Evolutionary conservation across 1,140 invertebrate genomes (phyloP), one percentile per base, ranked within the genome.

Genomic region (Cyphomyrmex costatus): DNA sequence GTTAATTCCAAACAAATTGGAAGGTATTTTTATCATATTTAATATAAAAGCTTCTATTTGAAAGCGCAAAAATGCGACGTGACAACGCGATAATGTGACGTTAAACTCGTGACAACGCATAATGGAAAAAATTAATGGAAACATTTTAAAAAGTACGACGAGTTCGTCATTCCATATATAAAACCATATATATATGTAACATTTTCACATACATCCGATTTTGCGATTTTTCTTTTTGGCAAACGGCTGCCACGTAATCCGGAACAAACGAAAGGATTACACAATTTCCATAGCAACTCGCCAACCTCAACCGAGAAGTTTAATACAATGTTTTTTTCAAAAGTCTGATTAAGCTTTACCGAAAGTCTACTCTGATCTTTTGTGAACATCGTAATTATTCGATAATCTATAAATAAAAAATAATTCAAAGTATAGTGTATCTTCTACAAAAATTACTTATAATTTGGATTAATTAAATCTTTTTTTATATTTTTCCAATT

Each of bases 191-290:
- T 30, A 46, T 49, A 49, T 10, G 36, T 83, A 73, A 61, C 68
- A 42, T 82, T 82, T 60, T 30, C 21, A 21, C 33, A 27, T 49
- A 27, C 46, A 46, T 63, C 53, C 24, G n/a, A 73, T 61, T 83
- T 61, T 73, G 19, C 51, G 3, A 71, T 82, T 71, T 58, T 58
- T 51, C n/a, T 61, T 83, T 83, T 60, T 53, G 36, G 36, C 68
- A 74, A 73, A 83, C 70, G 68, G 51, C 56, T 74, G 56, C 68
- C 56, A 27, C 53, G 53, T 83, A 83, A 83, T 83, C 79, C 56
- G 24, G 27, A 73, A 83, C 79, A 83, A 74, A 61, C 68, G 79
- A 61, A 73, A 60, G 79, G 79, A 83, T 83, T 83, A 83, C 36
- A 24, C 66, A 56, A 82, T 82, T 82, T 73, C 16, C 24, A 56